These are phyloP conservation scores for Lypha dubia DNA, from an alignment of 2,888 invertebrate genomes.

Conservation along the genomic window DNA sequence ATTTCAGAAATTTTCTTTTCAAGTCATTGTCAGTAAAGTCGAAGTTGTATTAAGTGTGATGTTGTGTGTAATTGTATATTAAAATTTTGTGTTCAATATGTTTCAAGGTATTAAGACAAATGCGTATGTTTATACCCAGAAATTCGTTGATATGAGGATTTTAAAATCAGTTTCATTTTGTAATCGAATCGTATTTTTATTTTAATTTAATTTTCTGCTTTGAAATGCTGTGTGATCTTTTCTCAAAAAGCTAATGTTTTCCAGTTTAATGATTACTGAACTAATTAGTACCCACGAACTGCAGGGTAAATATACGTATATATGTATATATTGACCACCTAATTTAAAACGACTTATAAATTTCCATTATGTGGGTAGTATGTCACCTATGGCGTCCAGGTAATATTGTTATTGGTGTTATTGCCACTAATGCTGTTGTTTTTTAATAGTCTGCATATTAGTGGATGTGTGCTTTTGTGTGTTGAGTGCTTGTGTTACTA, in stretches of 20 bases:
- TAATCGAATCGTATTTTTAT: not conserved
- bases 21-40: slow-evolving; percentile 56
- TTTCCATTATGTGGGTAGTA: slow-evolving; percentile 65
- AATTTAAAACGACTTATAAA: slow-evolving; percentile 41
- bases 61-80: slow-evolving; percentile 7
- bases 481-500: slow-evolving; percentile 6
- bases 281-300: not conserved
- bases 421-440: slow-evolving; percentile 31
- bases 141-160: not conserved
- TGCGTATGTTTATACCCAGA: not conserved
- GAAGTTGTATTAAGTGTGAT: not conserved
- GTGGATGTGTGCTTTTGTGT: not conserved
- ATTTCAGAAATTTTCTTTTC: slow-evolving; percentile 68
- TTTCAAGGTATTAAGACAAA: not conserved
- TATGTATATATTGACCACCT: slow-evolving; percentile 29
- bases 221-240: not conserved
- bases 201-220: not conserved
- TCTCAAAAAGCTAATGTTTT: not conserved
- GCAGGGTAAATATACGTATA: not conserved
- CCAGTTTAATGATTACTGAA: not conserved
- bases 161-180: not conserved
- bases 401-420: slow-evolving; percentile 4
- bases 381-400: slow-evolving; percentile 71
- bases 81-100: not conserved
- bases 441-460: not conserved